These are phyloP conservation scores for Pandemis cinnamomeana DNA, from an alignment of 2,888 invertebrate genomes.

Conservation along the genomic window DNA sequence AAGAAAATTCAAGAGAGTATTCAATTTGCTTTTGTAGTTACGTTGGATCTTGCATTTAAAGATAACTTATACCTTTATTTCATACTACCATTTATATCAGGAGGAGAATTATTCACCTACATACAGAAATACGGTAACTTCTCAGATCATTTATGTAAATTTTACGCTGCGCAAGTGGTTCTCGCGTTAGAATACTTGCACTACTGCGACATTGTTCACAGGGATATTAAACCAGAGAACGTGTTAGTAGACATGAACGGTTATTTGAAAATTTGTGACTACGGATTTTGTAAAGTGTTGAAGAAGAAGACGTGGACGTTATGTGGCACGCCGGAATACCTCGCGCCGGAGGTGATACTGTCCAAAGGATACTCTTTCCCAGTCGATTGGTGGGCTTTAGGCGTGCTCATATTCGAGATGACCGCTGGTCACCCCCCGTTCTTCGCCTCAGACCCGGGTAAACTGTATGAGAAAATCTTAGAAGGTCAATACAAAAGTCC, in stretches of 20 bases:
- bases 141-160: conserved; percentile 90
- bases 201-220: conserved; percentile 91
- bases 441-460: conserved; percentile 93
- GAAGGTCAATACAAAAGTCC: conserved; percentile 93
- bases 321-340: conserved; percentile 98
- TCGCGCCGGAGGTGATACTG: conserved; percentile 96
- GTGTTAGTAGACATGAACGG: conserved; percentile 90
- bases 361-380: conserved; percentile 95
- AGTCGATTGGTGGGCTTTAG: conserved; percentile 98
- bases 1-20: conserved; percentile 93
- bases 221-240: conserved; percentile 97
- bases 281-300: conserved; percentile 95
- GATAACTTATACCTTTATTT: conserved; percentile 93
- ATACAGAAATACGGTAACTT: conserved; percentile 86
- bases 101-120: conserved; percentile 94
- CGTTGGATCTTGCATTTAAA: conserved; percentile 92
- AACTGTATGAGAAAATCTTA: conserved; percentile 96
- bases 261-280: conserved; percentile 94
- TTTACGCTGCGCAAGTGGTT: conserved; percentile 95
- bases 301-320: conserved; percentile 93
- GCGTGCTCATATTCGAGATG: conserved; percentile 94
- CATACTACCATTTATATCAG: conserved; percentile 91
- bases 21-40: conserved; percentile 93
- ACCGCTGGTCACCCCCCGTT: conserved; percentile 96
- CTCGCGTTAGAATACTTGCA: conserved; percentile 96